Conservation (phyloP, 1,140 invertebrate genomes). For the Pomacea maculata region DNA sequence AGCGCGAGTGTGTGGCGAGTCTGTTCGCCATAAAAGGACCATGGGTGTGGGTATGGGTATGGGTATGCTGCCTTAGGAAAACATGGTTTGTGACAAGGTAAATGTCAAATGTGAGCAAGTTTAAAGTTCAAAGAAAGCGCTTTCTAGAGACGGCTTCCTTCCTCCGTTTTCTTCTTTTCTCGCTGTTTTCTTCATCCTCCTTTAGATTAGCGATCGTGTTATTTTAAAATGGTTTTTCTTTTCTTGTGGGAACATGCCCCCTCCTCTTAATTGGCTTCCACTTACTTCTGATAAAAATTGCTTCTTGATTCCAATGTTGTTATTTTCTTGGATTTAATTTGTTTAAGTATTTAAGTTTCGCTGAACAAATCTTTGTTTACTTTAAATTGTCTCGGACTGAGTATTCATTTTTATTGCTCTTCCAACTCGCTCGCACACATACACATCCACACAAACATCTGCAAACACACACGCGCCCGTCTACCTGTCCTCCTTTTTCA, state of each 20-base stretch:
- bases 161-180: neutral
- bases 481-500: neutral
- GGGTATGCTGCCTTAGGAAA: neutral
- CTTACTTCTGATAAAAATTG: too few relatives aligned
- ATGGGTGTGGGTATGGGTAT: constrained; percentile 7
- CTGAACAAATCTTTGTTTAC: too few relatives aligned
- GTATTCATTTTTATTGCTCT: too few relatives aligned
- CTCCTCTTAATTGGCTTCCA: neutral
- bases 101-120: neutral
- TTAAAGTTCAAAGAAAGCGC: too few relatives aligned
- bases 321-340: too few relatives aligned
- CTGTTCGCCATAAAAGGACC: too few relatives aligned
- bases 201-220: neutral
- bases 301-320: too few relatives aligned
- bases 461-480: neutral
- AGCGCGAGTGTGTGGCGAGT: too few relatives aligned
- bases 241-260: neutral
- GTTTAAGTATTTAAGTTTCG: too few relatives aligned
- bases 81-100: neutral
- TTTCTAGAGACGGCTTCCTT: neutral
- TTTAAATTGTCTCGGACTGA: too few relatives aligned
- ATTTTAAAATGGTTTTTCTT: neutral
- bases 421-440: neutral
- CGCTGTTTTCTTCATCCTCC: constrained; percentile 3
- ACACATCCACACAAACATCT: too few relatives aligned